Percentiles rank a stretch among this genome's conserved stretches.
Conservation (phyloP, 2,797 vertebrate genomes). For the Oreochromis mossambicus region DNA sequence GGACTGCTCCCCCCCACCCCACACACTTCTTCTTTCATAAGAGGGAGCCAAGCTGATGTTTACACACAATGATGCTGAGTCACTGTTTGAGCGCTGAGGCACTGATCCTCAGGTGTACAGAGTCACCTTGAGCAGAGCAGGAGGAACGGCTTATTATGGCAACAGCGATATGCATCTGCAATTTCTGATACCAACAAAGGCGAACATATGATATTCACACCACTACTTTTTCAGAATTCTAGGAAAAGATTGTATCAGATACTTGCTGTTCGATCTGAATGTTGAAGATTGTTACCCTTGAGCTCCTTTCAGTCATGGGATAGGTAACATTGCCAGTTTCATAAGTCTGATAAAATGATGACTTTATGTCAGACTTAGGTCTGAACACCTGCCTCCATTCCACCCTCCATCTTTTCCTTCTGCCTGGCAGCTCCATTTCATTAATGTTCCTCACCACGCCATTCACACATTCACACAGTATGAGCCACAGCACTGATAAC, state of each 20-base stretch:
- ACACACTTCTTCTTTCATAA: neutral
- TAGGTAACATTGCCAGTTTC: neutral
- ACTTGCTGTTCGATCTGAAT: neutral
- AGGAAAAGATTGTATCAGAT: neutral
- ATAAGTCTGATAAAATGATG: neutral
- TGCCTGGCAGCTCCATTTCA: accelerated
- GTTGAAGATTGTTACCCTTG: neutral
- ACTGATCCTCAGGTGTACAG: constrained; percentile 15
- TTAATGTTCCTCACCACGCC: neutral
- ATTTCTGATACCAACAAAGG: neutral
- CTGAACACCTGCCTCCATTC: neutral
- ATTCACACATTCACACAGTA: neutral
- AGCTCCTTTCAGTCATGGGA: neutral
- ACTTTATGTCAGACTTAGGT: neutral
- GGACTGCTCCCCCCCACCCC: neutral
- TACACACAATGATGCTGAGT: constrained; percentile 34
- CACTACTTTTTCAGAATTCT: neutral
- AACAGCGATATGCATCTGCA: neutral
- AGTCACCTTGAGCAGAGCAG: constrained; percentile 31
- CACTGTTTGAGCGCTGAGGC: constrained; percentile 10
- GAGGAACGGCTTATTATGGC: neutral
- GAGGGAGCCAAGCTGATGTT: constrained; percentile 1
- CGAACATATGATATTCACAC: neutral
- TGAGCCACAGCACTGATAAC: neutral
- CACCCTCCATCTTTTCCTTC: neutral